These are phyloP conservation scores for Cirrhinus molitorella DNA, from an alignment of 2,797 vertebrate species.

Conservation along the genomic window DNA sequence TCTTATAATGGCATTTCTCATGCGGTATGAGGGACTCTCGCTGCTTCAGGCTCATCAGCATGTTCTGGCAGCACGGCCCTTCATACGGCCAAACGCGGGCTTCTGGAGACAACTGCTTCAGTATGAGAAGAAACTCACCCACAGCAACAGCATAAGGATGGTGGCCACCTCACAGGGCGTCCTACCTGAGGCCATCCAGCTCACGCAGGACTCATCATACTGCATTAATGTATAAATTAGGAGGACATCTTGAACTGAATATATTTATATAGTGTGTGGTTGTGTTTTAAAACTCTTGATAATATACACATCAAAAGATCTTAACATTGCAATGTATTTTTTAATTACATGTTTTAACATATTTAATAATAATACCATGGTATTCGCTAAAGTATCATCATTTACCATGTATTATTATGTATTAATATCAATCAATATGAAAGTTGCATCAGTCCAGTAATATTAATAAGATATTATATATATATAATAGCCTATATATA, in stretches of 20 bases:
- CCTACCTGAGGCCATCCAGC: constrained; percentile 65
- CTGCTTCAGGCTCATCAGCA: constrained; percentile 68
- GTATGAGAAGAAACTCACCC: constrained; percentile 68
- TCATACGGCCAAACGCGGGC: constrained; percentile 75
- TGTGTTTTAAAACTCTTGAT: background rate
- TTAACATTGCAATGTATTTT: background rate
- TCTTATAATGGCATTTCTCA: constrained; percentile 77
- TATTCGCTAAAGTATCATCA: background rate
- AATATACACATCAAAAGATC: background rate
- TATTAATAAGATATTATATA: too few relatives aligned
- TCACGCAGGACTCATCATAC: constrained; percentile 5
- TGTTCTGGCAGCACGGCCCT: constrained; percentile 69
- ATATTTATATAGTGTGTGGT: constrained; percentile 9
- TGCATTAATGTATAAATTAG: constrained; percentile 66
- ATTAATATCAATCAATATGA: background rate
- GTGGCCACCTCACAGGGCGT: constrained; percentile 63
- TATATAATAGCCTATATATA: too few relatives aligned
- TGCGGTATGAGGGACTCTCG: constrained; percentile 68
- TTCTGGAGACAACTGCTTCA: constrained; percentile 80
- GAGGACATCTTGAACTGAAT: background rate
- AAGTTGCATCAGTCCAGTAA: too few relatives aligned
- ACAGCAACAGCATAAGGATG: constrained; percentile 69
- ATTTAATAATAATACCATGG: background rate
- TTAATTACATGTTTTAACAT: background rate
- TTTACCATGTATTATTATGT: background rate